These are phyloP conservation scores for Abrostola triplasia DNA, from an alignment of 2,888 invertebrate species.

Conservation along the genomic window DNA sequence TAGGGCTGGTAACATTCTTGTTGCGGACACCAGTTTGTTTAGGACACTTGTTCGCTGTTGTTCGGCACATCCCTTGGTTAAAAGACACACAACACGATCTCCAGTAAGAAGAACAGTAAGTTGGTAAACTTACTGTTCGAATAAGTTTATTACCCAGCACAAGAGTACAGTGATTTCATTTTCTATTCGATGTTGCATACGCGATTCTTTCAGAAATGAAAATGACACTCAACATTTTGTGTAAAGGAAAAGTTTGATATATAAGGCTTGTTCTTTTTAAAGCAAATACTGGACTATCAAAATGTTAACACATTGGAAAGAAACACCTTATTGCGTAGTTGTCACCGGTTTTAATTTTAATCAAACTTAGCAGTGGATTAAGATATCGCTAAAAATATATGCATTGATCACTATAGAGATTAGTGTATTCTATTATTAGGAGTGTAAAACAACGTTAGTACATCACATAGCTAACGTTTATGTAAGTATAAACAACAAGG, in stretches of 20 bases:
- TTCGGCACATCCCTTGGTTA: constrained; percentile 27
- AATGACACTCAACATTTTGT: too few species aligned
- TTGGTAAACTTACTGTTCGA: constrained; percentile 33
- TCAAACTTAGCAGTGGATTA: too few species aligned
- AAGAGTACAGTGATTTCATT: constrained; percentile 17
- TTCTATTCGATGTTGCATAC: background rate
- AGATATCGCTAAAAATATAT: too few species aligned
- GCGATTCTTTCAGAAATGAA: too few species aligned
- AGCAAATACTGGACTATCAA: too few species aligned
- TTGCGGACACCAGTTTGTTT: constrained; percentile 52
- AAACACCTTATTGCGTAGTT: too few species aligned
- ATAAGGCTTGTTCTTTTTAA: too few species aligned
- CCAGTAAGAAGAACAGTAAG: too few species aligned
- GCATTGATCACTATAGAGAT: too few species aligned
- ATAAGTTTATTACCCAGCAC: constrained; percentile 24
- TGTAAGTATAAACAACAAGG: background rate
- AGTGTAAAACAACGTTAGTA: background rate
- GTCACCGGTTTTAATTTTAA: too few species aligned
- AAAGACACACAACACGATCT: constrained; percentile 42
- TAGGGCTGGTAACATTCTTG: constrained; percentile 44
- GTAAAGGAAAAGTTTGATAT: too few species aligned
- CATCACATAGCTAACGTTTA: background rate
- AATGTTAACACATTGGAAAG: too few species aligned
- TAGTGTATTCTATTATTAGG: background rate
- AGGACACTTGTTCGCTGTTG: constrained; percentile 48